Evolutionary conservation across 2,113 vertebrate genomes (phyloP), one percentile per base, ranked within the genome.

Genomic region (Cyprinodon tularosa): DNA sequence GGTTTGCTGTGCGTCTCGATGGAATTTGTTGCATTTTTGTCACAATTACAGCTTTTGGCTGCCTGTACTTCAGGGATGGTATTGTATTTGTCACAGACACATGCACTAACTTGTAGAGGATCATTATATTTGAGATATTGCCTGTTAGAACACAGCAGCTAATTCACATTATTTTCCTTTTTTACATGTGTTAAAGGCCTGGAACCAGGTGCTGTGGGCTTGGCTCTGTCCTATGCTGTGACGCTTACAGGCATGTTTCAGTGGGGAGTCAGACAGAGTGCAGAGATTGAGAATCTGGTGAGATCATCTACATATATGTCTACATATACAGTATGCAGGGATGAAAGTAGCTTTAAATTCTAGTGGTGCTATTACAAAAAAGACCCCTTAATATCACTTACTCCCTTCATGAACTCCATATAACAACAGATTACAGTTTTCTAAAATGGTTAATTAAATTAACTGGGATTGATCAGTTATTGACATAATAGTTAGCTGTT

Each of bases 221-320:
- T 99, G 86, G 95, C 96, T 0, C 89, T 99, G 14, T 97, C 97
- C 72, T 98, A 99, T 0, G 93, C 96, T 12, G 90, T 98, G 67
- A 97, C 96, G 0, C 94, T 99, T 60, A 97, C 97, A 91, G 97
- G 97, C 74, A 96, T 96, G 80, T 99, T 99, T 91, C 97, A 99
- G 92, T 99, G 98, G 98, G 96, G 96, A 0, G 96, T 99, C 76
- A 92, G 97, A 67, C 98, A 99, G 86, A 98, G 97, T 38, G 94
- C 98, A 11, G 97, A 99, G 94, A 93, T 97, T 63, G 98, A 99
- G 91, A 99, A 98, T 91, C 93, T 98, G 96, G 98, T 98, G 94
- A 65, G 94, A 72, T 45, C 29, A 64, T 37, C 40, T 68, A 36
- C 22, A 70, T 48, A 42, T 37, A 2, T 62, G 70, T 14, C 10